These are phyloP conservation scores for Diarsia dahlii DNA, from an alignment of 2,888 invertebrate species.

Conservation along the genomic window DNA sequence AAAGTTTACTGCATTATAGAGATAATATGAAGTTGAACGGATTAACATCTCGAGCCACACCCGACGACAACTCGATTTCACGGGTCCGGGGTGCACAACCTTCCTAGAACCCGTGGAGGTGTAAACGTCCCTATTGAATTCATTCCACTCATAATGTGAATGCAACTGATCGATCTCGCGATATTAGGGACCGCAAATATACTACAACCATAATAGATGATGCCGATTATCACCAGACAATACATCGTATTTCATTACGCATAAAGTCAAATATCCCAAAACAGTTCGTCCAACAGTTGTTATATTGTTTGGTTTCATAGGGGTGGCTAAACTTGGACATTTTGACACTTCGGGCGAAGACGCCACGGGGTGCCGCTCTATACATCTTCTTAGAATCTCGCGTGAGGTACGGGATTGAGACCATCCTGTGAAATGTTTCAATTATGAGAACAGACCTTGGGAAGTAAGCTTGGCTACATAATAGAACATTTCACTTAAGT, in stretches of 20 bases:
- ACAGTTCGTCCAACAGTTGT: conserved; percentile 53
- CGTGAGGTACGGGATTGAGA: conserved; percentile 85
- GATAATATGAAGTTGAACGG: conserved; percentile 74
- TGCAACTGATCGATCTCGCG: conserved; percentile 80
- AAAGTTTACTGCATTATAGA: conserved; percentile 57
- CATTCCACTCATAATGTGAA: conserved; percentile 76
- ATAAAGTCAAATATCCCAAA: conserved; percentile 52
- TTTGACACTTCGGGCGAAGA: conserved; percentile 89
- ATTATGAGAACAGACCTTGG: conserved; percentile 73
- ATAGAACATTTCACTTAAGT: neutral
- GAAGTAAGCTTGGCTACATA: conserved; percentile 25
- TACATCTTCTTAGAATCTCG: conserved; percentile 86
- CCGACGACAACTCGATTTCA: conserved; percentile 85
- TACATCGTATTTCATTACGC: conserved; percentile 40
- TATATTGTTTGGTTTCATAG: conserved; percentile 63
- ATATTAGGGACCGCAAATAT: conserved; percentile 81
- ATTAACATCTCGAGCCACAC: conserved; percentile 81
- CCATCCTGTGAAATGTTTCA: conserved; percentile 82
- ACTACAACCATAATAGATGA: conserved; percentile 45
- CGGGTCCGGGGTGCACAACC: conserved; percentile 68
- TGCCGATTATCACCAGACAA: conserved; percentile 15
- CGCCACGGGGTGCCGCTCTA: conserved; percentile 85
- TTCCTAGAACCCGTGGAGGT: conserved; percentile 83
- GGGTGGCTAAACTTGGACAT: conserved; percentile 86
- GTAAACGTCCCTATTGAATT: conserved; percentile 82